Evolutionary conservation across 2,888 invertebrate species (phyloP), one percentile per base, ranked within the genome.

Genomic region (Phengaris alcon): DNA sequence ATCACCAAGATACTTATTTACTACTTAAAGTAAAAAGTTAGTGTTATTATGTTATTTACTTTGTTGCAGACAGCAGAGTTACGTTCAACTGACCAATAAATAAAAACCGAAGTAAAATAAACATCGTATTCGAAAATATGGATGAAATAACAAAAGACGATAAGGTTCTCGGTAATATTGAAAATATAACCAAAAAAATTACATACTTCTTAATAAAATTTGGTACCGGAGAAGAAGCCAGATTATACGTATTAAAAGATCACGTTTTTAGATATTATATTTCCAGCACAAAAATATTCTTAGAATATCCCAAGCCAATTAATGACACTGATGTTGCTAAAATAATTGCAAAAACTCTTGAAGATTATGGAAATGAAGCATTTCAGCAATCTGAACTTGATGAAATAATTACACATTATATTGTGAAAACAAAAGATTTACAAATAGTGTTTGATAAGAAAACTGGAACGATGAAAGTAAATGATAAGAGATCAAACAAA

Each of bases 181-280:
- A 76, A 52, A 80, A 81, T 8, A 82, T 92, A 51, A 76, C 78
- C n/a, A 93, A 91, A 82, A 79, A 82, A 2, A 82, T 86, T 10
- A 82, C 79, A 9, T 83, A 86, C 76, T 93, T 84, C 77, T 76
- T 79, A 12, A 85, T 93, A 74, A 75, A 83, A 74, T 93, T 89
- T 79, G 76, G 79, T 77, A 86, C 86, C 4, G 87, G 87, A 3
- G 90, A 91, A 84, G 75, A 79, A 35, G 88, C 88, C 2, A 86
- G 82, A 78, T 78, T 93, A 44, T 82, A 87, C 75, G 87, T 93
- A 76, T 79, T 92, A 55, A 91, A 90, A 78, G 84, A 84, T 72
- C 92, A 92, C 82, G 90, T 90, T 0, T 88, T 92, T 75, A 87
- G 88, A 81, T 93, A 85, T 77, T 88, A 90, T 80, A 88, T 93